phyloP scores from a whole-genome alignment of 30 jellyfish, hydroid and myxozoan genomes.

The Rhopilema esculentum region DNA sequence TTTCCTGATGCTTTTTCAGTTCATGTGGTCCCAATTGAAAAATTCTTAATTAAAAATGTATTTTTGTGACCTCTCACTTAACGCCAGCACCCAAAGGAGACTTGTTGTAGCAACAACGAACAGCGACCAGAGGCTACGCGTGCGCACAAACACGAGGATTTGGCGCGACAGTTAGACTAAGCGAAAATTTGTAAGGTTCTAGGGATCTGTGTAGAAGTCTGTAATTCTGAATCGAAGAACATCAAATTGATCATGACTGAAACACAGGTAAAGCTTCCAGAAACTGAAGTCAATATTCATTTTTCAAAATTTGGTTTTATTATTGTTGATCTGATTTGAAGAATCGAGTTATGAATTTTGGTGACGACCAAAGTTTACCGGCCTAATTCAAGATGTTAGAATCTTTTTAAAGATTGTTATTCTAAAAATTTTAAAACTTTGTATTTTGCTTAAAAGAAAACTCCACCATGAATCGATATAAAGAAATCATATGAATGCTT shows the following conservation, averaged over 20 bases:
- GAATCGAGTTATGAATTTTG: background rate
- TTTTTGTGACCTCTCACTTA: background rate
- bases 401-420: too few species aligned
- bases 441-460: too few species aligned
- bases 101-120: background rate
- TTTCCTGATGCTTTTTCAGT: too few species aligned
- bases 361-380: background rate
- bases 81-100: background rate
- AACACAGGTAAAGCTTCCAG: slow-evolving; percentile 3
- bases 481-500: too few species aligned
- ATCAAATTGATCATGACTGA: slow-evolving; percentile 43
- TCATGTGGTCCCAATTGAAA: too few species aligned
- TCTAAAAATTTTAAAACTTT: too few species aligned
- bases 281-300: background rate
- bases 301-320: too few species aligned
- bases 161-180: background rate
- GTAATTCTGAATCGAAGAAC: background rate
- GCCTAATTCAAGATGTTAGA: too few species aligned
- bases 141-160: background rate
- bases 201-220: background rate
- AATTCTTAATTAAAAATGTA: background rate
- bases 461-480: too few species aligned
- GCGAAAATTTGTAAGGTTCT: background rate
- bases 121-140: background rate
- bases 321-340: background rate